Conservation (phyloP, 2,113 vertebrate genomes). For the Pseudopipra pipra region DNA sequence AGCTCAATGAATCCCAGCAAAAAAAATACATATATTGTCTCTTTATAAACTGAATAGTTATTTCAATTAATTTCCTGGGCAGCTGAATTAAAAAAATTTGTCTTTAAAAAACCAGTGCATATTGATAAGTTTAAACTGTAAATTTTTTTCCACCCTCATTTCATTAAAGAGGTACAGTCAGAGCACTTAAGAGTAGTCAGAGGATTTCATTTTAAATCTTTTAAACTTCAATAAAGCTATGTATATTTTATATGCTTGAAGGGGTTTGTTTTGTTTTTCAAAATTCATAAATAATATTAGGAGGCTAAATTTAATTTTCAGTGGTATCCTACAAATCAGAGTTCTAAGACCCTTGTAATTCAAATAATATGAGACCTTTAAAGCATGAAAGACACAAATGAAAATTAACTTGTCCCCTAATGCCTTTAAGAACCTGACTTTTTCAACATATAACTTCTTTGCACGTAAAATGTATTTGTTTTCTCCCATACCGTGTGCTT, state of each 20-base stretch:
- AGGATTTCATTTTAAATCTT: background rate
- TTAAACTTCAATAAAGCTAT: background rate
- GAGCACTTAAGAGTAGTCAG: background rate
- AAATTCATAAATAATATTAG: background rate
- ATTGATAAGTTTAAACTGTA: background rate
- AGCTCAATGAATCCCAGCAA: background rate
- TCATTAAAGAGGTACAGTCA: background rate
- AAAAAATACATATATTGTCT: background rate
- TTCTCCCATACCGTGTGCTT: background rate
- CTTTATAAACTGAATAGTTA: background rate
- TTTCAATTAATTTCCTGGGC: background rate
- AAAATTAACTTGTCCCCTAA: background rate
- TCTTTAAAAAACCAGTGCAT: background rate
- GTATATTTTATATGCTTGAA: background rate
- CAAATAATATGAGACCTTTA: background rate
- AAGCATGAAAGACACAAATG: background rate
- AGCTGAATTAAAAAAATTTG: background rate
- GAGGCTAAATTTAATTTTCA: background rate
- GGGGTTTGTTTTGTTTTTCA: background rate
- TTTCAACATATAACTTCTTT: background rate
- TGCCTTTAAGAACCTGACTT: background rate
- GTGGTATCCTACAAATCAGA: background rate
- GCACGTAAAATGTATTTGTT: background rate
- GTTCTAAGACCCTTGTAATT: background rate
- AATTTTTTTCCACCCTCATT: background rate